Evolutionary conservation across 2,888 invertebrate species (phyloP).

Genomic region (Sthenelais limicola): DNA sequence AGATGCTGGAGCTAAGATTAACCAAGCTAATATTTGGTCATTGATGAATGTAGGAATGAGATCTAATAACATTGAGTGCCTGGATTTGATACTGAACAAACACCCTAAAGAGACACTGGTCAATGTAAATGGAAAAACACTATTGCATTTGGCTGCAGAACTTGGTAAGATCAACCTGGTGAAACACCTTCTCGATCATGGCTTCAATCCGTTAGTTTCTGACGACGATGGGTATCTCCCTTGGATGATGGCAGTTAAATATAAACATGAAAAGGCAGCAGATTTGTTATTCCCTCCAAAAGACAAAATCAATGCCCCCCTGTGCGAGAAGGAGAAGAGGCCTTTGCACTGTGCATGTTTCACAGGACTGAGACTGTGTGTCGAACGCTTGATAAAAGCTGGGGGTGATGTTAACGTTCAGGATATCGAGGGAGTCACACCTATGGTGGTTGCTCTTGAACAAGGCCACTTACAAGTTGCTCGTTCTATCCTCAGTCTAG

Average conservation of each 20-base stretch:
- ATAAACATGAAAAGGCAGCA: constrained; percentile 28
- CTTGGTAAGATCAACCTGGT: constrained; percentile 11
- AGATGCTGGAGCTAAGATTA: constrained; percentile 14
- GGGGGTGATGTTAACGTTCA: constrained; percentile 14
- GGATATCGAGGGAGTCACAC: constrained; percentile 16
- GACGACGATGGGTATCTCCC: constrained; percentile 19
- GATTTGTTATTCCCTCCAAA: constrained; percentile 22
- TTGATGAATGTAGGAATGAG: constrained; percentile 3
- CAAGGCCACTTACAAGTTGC: constrained; percentile 9
- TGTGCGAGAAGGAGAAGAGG: constrained; percentile 11
- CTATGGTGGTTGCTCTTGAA: constrained; percentile 11
- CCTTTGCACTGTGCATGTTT: constrained; percentile 20
- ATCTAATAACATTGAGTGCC: constrained; percentile 25
- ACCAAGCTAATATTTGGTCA: neutral
- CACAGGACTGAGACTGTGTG: constrained; percentile 24
- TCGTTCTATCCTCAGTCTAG: neutral
- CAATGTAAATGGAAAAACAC: neutral
- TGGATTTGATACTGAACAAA: constrained; percentile 20
- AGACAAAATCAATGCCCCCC: constrained; percentile 17
- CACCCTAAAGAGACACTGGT: neutral
- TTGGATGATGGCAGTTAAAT: constrained; percentile 27
- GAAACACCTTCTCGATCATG: constrained; percentile 6
- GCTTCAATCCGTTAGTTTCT: constrained; percentile 1
- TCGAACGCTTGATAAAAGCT: constrained; percentile 4
- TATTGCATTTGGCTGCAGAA: constrained; percentile 17